phyloP scores from a whole-genome alignment of 2,888 invertebrate species.

The Sphinx pinastri region DNA sequence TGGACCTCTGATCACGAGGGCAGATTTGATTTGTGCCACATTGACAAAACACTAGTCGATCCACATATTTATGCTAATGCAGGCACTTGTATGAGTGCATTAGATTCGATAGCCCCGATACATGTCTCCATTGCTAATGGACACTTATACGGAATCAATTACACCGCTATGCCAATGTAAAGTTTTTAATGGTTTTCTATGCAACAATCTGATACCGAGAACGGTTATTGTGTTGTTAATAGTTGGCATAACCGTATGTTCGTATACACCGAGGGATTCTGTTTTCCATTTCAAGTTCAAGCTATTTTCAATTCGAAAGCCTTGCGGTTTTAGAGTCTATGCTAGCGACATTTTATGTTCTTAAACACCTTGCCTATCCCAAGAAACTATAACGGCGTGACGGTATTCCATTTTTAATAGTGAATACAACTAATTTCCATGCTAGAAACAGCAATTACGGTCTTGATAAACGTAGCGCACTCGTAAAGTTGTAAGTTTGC shows the following conservation, averaged over 20 bases:
- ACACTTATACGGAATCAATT: constrained; percentile 27
- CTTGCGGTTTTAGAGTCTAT: too few species aligned
- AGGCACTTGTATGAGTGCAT: constrained; percentile 38
- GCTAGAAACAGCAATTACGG: neutral
- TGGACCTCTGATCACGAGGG: constrained; percentile 35
- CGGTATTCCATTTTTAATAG: too few species aligned
- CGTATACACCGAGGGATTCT: neutral
- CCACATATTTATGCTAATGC: constrained; percentile 44
- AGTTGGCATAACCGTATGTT: neutral
- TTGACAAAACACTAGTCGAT: constrained; percentile 37
- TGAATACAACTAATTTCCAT: too few species aligned
- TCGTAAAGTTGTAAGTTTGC: neutral
- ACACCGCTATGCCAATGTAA: constrained; percentile 11
- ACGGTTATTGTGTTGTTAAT: neutral
- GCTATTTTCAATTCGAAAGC: too few species aligned
- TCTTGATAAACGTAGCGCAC: neutral
- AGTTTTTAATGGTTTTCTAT: constrained; percentile 6
- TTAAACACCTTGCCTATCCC: too few species aligned
- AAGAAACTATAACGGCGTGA: too few species aligned
- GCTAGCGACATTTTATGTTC: too few species aligned
- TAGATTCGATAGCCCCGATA: constrained; percentile 33
- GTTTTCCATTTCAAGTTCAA: neutral
- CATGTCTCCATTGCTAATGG: constrained; percentile 34
- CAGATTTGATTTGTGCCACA: constrained; percentile 34
- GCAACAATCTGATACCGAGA: neutral